A percentile compares a stretch with the other conserved stretches of the same genome.
These are phyloP conservation scores for Enteromius trimaculatus DNA, from an alignment of 2,797 vertebrate genomes.

Conservation along the genomic window DNA sequence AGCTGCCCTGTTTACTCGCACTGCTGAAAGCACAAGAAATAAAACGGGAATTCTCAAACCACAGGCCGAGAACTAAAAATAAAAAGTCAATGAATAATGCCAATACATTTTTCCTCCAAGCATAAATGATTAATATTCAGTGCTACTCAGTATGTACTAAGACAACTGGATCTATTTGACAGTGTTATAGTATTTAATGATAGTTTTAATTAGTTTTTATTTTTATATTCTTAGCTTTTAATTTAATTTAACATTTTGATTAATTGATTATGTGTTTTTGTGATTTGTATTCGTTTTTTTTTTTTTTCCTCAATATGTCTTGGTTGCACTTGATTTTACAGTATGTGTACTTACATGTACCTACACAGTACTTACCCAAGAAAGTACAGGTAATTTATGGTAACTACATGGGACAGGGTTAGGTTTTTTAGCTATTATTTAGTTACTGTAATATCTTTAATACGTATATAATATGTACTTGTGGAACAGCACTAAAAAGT, in stretches of 20 bases:
- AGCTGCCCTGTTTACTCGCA: slow-evolving; percentile 35
- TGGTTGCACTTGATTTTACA: no score
- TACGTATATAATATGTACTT: no score
- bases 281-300: not conserved
- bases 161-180: slow-evolving; percentile 6
- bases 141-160: not conserved
- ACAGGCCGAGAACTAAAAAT: slow-evolving; percentile 19
- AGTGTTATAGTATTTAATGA: not conserved
- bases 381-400: no score
- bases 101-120: not conserved
- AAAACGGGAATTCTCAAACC: slow-evolving; percentile 27
- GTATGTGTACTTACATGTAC: no score
- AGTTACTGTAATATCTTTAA: no score
- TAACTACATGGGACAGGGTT: no score
- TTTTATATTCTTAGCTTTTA: not conserved
- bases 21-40: slow-evolving; percentile 19
- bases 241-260: not conserved
- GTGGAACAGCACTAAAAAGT: no score
- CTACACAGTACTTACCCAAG: no score
- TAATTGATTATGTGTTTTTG: not conserved
- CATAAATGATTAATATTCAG: not conserved
- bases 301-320: no score
- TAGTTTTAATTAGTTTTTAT: not conserved
- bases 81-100: slow-evolving; percentile 19
- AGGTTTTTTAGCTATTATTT: no score